Evolutionary conservation across 1,140 invertebrate genomes (phyloP), one percentile per base, ranked within the genome.

Genomic region (Trigoniulus corallinus): DNA sequence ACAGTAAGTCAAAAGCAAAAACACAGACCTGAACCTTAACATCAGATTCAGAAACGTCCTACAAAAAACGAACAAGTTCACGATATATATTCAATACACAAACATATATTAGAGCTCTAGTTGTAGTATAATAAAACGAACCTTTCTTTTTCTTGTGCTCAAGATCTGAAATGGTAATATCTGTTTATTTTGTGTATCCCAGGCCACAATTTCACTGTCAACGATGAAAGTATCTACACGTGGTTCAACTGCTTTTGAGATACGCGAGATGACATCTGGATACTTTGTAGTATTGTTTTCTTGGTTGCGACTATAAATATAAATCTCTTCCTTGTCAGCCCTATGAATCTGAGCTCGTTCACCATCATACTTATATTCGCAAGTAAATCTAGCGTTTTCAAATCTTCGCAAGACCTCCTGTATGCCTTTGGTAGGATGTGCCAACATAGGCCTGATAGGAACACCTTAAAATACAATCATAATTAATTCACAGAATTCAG

Each of bases 341-440:
- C 80, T 64, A 61, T 92, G 88, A 57, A 92, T 87, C 77, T 86
- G 57, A 37, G 92, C 95, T 62, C 96, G 71, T 73, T 99, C 96
- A 2, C 96, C 96, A 68, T 99, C 96, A 67, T 99, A 99, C 67
- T 99, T 99, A 77, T 82, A 99, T 73, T 99, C 96, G 65, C 94
- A 98, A 1, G 94, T 97, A 62, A 99, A 98, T 60, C 85, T 81
- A 57, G 84, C 70, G 25, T 81, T 78, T 53, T 95, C 91, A 68
- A 99, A 98, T 50, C 91, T 73, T 46, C 80, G 74, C 2, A 98
- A 67, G 15, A 98, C 86, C 68, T 98, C 93, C 48, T 77, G 73
- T 1, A 89, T 79, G 2, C 91, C 91, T 67, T 88, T 91, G 0
- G 94, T 94, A 13, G 96, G 95, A 68, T 98, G 92, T 1, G 95